These are phyloP conservation scores for Callipepla squamata DNA, from an alignment of 2,113 vertebrate species.

Conservation along the genomic window DNA sequence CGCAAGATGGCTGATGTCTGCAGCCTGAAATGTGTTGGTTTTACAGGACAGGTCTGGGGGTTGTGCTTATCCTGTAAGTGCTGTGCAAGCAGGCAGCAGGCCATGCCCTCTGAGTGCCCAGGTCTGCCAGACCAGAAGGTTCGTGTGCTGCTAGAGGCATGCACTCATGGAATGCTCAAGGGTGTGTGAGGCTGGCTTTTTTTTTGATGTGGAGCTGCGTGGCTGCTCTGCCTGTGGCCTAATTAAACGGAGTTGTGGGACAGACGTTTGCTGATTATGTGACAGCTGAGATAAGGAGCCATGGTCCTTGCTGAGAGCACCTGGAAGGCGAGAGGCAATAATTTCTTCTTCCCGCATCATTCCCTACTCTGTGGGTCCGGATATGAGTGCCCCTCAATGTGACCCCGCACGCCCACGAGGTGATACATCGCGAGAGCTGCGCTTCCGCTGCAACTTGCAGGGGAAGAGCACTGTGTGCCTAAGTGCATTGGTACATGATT, in stretches of 20 bases:
- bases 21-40: background rate
- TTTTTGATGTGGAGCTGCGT: background rate
- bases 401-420: background rate
- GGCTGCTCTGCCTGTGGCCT: background rate
- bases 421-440: background rate
- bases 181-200: accelerated
- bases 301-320: background rate
- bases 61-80: background rate
- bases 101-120: accelerated
- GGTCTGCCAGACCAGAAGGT: accelerated
- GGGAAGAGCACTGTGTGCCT: conserved; percentile 10
- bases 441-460: conserved; percentile 32
- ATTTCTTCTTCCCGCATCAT: conserved; percentile 37
- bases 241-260: background rate
- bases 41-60: background rate
- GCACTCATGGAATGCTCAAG: background rate
- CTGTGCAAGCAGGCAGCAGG: accelerated
- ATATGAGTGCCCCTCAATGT: conserved; percentile 20
- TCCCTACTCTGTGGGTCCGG: background rate
- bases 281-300: conserved; percentile 26
- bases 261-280: background rate
- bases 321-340: conserved; percentile 34
- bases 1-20: background rate
- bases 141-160: background rate
- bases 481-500: background rate